Evolutionary conservation across 2,888 invertebrate species (phyloP).

Genomic region (Agrochola macilenta): DNA sequence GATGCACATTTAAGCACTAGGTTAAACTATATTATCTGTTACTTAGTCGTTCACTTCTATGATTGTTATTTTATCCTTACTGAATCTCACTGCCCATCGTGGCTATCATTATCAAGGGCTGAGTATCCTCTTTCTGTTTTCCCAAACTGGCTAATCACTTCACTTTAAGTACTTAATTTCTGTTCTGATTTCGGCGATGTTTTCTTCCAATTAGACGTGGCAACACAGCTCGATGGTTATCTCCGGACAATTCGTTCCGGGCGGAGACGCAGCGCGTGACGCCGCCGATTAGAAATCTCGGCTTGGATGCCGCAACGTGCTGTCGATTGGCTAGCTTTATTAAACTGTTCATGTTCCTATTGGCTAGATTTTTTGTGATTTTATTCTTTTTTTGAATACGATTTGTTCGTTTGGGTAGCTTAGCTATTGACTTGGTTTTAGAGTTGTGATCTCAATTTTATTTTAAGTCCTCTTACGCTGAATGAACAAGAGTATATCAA

Average conservation of each 20-base stretch:
- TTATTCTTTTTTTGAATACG: slow-evolving; percentile 37
- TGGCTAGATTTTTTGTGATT: slow-evolving; percentile 61
- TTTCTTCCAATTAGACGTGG: slow-evolving; percentile 69
- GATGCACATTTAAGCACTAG: neutral
- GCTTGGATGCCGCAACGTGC: slow-evolving; percentile 77
- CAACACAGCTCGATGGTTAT: slow-evolving; percentile 80
- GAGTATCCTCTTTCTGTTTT: neutral
- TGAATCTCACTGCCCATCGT: neutral
- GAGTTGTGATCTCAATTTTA: slow-evolving; percentile 14
- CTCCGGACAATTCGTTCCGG: slow-evolving; percentile 79
- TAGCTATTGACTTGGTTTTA: slow-evolving; percentile 3
- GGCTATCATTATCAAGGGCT: no score
- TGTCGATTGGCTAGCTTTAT: slow-evolving; percentile 75
- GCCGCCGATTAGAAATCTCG: slow-evolving; percentile 84
- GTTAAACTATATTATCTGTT: neutral
- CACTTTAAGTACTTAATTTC: slow-evolving; percentile 38
- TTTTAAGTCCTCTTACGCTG: neutral
- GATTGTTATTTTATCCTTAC: neutral
- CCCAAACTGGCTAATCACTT: neutral
- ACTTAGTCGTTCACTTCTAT: neutral
- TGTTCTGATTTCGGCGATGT: slow-evolving; percentile 68
- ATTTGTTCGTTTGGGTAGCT: slow-evolving; percentile 9
- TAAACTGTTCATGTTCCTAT: slow-evolving; percentile 70
- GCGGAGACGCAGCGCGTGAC: slow-evolving; percentile 83
- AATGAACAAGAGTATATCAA: neutral